Percentiles rank a stretch among this genome's conserved stretches.
These are phyloP conservation scores for Stegastes partitus DNA, from an alignment of 2,113 vertebrate species.

Conservation along the genomic window DNA sequence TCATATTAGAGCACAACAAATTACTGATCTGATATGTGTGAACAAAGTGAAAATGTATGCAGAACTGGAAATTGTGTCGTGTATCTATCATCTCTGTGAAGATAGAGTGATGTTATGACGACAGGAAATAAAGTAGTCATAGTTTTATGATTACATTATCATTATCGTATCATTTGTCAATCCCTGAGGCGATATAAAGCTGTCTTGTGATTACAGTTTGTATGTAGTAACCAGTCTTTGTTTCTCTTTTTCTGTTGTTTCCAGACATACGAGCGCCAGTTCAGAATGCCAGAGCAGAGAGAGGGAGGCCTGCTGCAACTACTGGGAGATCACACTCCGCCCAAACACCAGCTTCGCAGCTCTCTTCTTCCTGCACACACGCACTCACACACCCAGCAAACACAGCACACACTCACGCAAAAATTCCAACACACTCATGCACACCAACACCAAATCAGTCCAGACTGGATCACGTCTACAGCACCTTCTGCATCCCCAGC, in stretches of 20 bases:
- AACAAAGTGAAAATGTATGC: conserved; percentile 42
- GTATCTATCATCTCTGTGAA: conserved; percentile 24
- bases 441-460: conserved; percentile 88
- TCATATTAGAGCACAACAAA: conserved; percentile 53
- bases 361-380: conserved; percentile 64
- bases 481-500: conserved; percentile 85
- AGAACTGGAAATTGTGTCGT: conserved; percentile 23
- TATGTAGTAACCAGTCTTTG: conserved; percentile 51
- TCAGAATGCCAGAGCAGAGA: conserved; percentile 90
- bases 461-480: conserved; percentile 90
- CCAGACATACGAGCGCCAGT: conserved; percentile 93
- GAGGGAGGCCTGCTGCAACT: conserved; percentile 91
- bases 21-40: conserved; percentile 51
- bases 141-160: conserved; percentile 49
- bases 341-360: conserved; percentile 95
- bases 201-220: conserved; percentile 46
- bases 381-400: conserved; percentile 63
- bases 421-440: conserved; percentile 83
- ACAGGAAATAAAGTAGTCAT: conserved; percentile 44
- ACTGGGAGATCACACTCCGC: conserved; percentile 93
- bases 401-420: conserved; percentile 65
- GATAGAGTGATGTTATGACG: conserved; percentile 33
- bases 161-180: conserved; percentile 52
- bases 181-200: conserved; percentile 40
- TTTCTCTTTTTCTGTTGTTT: conserved; percentile 62